Conservation (phyloP, 2,797 vertebrate species). For the Acanthurus tractus region DNA sequence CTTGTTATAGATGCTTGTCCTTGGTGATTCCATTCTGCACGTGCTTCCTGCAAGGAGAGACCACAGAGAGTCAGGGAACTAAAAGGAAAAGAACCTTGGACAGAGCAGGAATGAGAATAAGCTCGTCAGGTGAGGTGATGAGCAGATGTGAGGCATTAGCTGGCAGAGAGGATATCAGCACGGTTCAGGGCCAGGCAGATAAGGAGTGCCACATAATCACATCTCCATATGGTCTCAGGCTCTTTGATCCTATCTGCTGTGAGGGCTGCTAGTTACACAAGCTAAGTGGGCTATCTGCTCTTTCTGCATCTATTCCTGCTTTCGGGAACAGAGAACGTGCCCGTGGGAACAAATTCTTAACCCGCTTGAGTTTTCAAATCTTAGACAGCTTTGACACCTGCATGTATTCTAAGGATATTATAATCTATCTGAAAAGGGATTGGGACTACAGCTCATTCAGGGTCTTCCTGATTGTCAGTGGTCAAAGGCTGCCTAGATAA, state of each 20-base stretch:
- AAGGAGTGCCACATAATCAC: slow-evolving; percentile 68
- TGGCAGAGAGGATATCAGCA: slow-evolving; percentile 58
- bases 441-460: not conserved
- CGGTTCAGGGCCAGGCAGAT: slow-evolving; percentile 77
- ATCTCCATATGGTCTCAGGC: slow-evolving; percentile 47
- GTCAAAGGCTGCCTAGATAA: slow-evolving; percentile 62
- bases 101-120: not conserved
- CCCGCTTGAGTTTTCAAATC: not conserved
- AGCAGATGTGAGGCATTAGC: slow-evolving; percentile 60
- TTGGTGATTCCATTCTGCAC: slow-evolving; percentile 91
- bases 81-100: not conserved
- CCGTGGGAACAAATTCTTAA: not conserved
- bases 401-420: not conserved
- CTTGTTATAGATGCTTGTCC: slow-evolving; percentile 89
- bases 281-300: slow-evolving; percentile 17
- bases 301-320: slow-evolving; percentile 8
- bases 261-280: slow-evolving; percentile 35
- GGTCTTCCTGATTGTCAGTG: slow-evolving; percentile 14
- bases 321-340: not conserved
- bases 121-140: slow-evolving; percentile 44
- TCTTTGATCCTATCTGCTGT: slow-evolving; percentile 61
- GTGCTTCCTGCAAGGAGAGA: slow-evolving; percentile 79
- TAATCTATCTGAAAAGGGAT: no score
- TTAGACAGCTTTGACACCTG: not conserved
- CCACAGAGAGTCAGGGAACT: slow-evolving; percentile 17